Conservation (phyloP, 1,140 invertebrate species). For the Frieseomelitta varia region DNA sequence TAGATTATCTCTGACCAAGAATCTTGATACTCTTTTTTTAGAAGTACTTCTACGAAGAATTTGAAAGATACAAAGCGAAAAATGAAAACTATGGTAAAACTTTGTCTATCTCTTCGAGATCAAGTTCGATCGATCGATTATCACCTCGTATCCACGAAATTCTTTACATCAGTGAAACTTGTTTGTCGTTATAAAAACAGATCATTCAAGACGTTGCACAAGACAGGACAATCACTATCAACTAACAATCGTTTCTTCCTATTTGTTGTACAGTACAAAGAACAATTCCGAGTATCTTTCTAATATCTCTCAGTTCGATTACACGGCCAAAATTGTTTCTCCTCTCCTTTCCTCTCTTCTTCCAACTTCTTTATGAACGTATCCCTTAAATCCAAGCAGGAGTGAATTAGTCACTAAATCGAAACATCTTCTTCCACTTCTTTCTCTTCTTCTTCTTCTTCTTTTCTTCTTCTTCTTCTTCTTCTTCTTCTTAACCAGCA, state of each 20-base stretch:
- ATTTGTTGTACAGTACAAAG: background rate
- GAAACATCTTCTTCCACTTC: background rate
- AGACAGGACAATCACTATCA: slow-evolving; percentile 20
- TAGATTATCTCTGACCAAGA: background rate
- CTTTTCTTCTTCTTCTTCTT: background rate
- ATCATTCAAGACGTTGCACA: slow-evolving; percentile 23
- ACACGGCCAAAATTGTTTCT: background rate
- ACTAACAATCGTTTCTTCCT: slow-evolving; percentile 24
- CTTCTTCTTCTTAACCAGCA: background rate
- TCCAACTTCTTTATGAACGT: background rate
- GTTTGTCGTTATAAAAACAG: background rate
- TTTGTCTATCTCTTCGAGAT: slow-evolving; percentile 13
- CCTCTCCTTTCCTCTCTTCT: background rate
- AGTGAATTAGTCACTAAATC: background rate
- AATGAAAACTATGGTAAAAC: background rate
- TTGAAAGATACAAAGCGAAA: background rate
- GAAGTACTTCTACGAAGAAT: background rate
- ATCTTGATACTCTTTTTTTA: no score
- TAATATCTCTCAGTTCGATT: background rate
- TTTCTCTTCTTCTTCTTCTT: background rate
- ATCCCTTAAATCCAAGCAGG: background rate
- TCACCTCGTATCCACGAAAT: slow-evolving; percentile 19
- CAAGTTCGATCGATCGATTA: background rate
- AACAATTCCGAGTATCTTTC: slow-evolving; percentile 1
- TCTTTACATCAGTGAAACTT: background rate